These are phyloP conservation scores for Syrista parreyssii DNA, from an alignment of 2,888 invertebrate genomes.

Conservation along the genomic window DNA sequence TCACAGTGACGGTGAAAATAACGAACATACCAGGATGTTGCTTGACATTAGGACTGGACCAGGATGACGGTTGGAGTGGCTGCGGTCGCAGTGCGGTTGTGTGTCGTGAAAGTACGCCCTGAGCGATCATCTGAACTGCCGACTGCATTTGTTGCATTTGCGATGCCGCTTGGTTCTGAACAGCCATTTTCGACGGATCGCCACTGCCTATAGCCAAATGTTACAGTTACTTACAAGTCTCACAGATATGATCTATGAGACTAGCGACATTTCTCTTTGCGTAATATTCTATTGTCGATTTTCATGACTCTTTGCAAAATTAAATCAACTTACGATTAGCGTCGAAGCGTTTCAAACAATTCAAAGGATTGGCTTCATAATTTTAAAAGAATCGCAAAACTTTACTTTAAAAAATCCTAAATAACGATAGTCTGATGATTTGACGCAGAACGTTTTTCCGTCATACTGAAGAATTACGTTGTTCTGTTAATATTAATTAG, in stretches of 20 bases:
- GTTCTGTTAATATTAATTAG: no score
- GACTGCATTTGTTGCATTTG: slow-evolving; percentile 60
- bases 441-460: no score
- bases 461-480: no score
- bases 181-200: slow-evolving; percentile 57
- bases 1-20: slow-evolving; percentile 7
- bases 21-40: slow-evolving; percentile 57
- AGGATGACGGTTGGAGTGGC: slow-evolving; percentile 45
- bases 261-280: no score
- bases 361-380: not conserved
- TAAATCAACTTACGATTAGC: no score
- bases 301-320: no score
- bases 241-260: not conserved
- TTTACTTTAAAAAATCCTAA: not conserved
- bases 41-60: slow-evolving; percentile 56
- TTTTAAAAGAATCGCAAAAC: not conserved
- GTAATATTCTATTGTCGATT: no score
- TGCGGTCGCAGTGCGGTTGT: slow-evolving; percentile 47
- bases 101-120: slow-evolving; percentile 58
- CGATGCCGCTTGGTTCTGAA: slow-evolving; percentile 48
- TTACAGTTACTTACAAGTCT: no score
- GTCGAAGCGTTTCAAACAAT: no score
- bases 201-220: slow-evolving; percentile 46
- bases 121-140: slow-evolving; percentile 55
- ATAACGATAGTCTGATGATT: not conserved